A percentile compares a stretch with the other conserved stretches of the same genome.
Evolutionary conservation across 1,140 invertebrate species (phyloP).

Genomic region (Babylonia areolata): DNA sequence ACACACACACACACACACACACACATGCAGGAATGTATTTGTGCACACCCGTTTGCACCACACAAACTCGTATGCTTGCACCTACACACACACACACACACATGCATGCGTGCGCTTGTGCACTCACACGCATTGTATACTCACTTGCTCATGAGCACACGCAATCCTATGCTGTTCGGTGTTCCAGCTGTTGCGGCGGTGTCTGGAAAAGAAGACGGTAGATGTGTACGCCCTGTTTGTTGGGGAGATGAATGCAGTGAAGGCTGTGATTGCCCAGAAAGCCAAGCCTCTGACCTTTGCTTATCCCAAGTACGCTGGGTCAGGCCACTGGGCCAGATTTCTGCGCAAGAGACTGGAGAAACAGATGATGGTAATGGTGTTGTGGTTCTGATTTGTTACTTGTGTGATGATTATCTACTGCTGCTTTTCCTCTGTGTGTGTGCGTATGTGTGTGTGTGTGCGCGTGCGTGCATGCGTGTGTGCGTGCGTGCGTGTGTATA

Average conservation of each 20-base stretch:
- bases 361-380: constrained; percentile 78
- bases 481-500: not conserved
- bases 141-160: not conserved
- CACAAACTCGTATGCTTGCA: not conserved
- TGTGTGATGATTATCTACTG: too few species aligned
- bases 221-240: constrained; percentile 87
- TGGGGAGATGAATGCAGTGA: constrained; percentile 85
- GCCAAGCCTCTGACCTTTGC: constrained; percentile 80
- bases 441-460: not conserved
- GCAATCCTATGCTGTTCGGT: not conserved
- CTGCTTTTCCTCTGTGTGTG: not conserved
- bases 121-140: not conserved
- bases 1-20: not conserved
- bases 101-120: not conserved
- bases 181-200: constrained; percentile 77
- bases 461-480: not conserved
- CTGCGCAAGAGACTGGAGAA: constrained; percentile 81
- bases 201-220: constrained; percentile 77
- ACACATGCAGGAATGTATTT: too few species aligned
- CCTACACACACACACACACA: constrained; percentile 4
- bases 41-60: too few species aligned
- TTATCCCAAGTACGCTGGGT: constrained; percentile 84
- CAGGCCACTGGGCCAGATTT: constrained; percentile 81
- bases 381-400: too few species aligned
- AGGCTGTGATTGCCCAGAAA: constrained; percentile 83